phyloP scores from a whole-genome alignment of 2,113 vertebrate species.

The Oriolus oriolus region DNA sequence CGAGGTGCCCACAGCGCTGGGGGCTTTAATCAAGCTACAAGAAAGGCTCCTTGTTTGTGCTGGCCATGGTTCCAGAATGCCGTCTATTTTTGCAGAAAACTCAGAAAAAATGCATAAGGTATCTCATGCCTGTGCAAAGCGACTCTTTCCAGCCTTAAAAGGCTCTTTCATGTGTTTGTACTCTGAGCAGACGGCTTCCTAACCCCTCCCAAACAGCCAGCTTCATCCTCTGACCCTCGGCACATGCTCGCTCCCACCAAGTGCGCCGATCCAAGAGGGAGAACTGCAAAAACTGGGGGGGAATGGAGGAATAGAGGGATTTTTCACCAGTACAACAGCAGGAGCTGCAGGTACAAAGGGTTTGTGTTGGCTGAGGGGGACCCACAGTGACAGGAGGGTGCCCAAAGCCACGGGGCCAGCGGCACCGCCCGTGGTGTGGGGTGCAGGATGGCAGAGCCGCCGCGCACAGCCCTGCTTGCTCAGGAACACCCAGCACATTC shows the following conservation, averaged over 20 bases:
- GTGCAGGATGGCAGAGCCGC: background rate
- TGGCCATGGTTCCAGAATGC: background rate
- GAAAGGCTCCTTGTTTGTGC: background rate
- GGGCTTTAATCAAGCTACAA: background rate
- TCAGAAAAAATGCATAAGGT: background rate
- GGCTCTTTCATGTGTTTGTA: background rate
- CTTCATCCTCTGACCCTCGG: background rate
- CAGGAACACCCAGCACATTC: background rate
- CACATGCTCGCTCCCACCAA: accelerated
- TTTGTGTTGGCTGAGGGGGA: background rate
- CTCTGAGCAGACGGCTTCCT: background rate
- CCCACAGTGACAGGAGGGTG: background rate
- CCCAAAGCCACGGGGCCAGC: accelerated
- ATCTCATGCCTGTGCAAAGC: background rate
- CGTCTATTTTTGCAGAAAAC: background rate
- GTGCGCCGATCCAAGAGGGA: accelerated
- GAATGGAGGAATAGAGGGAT: background rate
- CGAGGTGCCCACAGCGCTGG: background rate
- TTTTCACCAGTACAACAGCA: background rate
- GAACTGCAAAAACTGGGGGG: background rate
- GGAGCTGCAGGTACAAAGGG: background rate
- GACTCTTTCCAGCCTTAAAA: background rate
- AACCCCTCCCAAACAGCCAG: background rate
- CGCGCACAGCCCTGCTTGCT: accelerated
- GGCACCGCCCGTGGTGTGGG: accelerated